phyloP scores from a whole-genome alignment of 2,113 vertebrate genomes.

The Platysternon megacephalum region DNA sequence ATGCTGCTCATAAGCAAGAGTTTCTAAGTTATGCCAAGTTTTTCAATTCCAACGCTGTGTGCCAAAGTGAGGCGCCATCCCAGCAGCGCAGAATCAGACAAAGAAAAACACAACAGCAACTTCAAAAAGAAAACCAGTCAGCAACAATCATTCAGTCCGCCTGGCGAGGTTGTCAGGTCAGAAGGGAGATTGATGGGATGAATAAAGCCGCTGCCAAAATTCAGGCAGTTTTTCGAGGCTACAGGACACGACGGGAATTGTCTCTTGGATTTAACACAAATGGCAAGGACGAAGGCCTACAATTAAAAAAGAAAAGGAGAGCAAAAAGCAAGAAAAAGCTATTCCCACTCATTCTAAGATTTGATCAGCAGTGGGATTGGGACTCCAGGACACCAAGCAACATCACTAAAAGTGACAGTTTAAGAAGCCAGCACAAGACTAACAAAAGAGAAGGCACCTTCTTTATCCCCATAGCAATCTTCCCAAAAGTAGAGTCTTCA shows the following conservation, averaged over 20 bases:
- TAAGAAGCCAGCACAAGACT: background rate
- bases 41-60: background rate
- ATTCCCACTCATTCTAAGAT: background rate
- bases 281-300: background rate
- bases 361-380: accelerated
- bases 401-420: background rate
- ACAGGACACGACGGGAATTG: background rate
- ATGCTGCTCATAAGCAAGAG: no score
- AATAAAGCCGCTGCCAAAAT: background rate
- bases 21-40: background rate
- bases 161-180: background rate
- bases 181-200: background rate
- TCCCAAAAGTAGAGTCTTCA: background rate
- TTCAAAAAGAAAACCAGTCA: background rate
- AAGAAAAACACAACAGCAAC: background rate
- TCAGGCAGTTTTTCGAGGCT: background rate
- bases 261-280: background rate
- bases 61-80: background rate
- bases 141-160: background rate
- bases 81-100: background rate
- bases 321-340: background rate
- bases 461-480: background rate
- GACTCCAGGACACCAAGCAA: background rate
- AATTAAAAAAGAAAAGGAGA: background rate
- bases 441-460: background rate